Evolutionary conservation across 1,140 invertebrate genomes (phyloP).

Genomic region (Platorchestia sp.): DNA sequence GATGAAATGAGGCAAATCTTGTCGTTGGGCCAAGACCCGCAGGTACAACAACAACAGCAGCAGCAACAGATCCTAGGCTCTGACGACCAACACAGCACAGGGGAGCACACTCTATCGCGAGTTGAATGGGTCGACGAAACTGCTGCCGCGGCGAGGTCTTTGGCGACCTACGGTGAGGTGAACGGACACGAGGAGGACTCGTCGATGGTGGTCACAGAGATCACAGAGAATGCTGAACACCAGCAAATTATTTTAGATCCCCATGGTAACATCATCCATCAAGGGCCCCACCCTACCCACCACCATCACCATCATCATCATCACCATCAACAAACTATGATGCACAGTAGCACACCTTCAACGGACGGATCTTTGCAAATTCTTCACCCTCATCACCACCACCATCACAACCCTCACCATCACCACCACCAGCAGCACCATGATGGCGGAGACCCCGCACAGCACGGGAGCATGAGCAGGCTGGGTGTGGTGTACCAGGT

Average conservation of each 20-base stretch:
- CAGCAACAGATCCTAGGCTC: constrained; percentile 58
- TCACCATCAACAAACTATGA: constrained; percentile 3
- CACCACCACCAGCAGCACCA: background rate
- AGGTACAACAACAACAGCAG: constrained; percentile 61
- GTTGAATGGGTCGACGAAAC: constrained; percentile 60
- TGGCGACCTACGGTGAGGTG: constrained; percentile 64
- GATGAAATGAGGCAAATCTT: constrained; percentile 60
- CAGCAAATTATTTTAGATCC: constrained; percentile 64
- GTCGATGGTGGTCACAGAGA: constrained; percentile 67
- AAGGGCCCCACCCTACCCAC: background rate
- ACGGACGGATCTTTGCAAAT: background rate
- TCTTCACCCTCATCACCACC: constrained; percentile 3
- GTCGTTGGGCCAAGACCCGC: constrained; percentile 48
- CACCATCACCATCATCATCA: constrained; percentile 24
- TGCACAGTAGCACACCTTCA: background rate
- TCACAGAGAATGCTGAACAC: constrained; percentile 64
- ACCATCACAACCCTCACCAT: constrained; percentile 10
- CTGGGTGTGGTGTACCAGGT: background rate
- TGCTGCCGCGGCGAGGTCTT: constrained; percentile 63
- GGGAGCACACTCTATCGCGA: constrained; percentile 36
- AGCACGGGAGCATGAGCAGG: background rate
- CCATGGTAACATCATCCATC: constrained; percentile 33
- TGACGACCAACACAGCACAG: constrained; percentile 56
- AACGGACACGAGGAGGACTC: constrained; percentile 64
- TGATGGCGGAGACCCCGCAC: background rate